Percentiles rank a stretch among this genome's conserved stretches.
phyloP scores from a whole-genome alignment of 2,797 vertebrate genomes.

The Bovichtus variegatus region DNA sequence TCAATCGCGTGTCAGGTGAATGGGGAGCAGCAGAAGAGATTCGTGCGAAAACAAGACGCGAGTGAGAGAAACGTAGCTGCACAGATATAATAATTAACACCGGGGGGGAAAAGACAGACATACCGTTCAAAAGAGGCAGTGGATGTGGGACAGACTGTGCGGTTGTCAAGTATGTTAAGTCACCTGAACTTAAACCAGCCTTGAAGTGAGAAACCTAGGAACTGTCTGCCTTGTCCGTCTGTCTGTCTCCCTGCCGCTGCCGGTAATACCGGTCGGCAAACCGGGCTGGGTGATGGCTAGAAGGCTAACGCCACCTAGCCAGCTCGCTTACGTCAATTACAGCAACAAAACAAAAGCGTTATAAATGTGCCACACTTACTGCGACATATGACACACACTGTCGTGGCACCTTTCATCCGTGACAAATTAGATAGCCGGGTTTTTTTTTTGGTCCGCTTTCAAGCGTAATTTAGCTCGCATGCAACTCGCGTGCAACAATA shows the following conservation, averaged over 20 bases:
- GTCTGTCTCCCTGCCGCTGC: conserved; percentile 13
- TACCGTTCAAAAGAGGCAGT: background rate
- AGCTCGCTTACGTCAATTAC: conserved; percentile 51
- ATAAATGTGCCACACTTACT: conserved; percentile 42
- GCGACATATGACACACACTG: conserved; percentile 32
- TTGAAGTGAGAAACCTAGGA: background rate
- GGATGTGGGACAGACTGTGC: background rate
- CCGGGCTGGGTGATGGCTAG: conserved; percentile 53
- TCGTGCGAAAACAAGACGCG: too few species aligned
- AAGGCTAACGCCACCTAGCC: conserved; percentile 65
- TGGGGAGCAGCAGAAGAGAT: background rate
- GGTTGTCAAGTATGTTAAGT: conserved; percentile 1
- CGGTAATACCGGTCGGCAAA: conserved; percentile 61
- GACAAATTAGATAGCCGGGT: background rate
- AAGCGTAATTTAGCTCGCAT: background rate
- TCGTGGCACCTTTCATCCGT: background rate
- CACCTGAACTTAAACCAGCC: background rate
- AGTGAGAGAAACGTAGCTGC: conserved; percentile 16
- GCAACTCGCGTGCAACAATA: conserved; percentile 34
- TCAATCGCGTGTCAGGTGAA: conserved; percentile 2
- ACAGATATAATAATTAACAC: background rate
- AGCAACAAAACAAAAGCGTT: conserved; percentile 45
- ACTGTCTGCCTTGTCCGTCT: background rate
- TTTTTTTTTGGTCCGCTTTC: conserved; percentile 21
- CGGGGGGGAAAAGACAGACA: background rate